These are phyloP conservation scores for Platysternon megacephalum DNA, from an alignment of 2,113 vertebrate species.

Conservation along the genomic window DNA sequence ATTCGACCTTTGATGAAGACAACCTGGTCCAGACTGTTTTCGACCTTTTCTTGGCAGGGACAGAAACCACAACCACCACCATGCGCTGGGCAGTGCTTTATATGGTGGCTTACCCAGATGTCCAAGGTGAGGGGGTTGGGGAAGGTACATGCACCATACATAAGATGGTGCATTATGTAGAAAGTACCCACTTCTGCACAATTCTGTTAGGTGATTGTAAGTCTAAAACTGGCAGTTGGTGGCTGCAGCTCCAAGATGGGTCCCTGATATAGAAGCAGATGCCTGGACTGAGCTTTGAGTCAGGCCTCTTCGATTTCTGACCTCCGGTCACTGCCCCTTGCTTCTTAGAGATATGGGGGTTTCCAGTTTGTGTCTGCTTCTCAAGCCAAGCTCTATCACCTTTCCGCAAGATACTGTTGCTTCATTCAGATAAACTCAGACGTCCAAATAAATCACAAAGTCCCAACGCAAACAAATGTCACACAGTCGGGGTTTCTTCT, in stretches of 20 bases:
- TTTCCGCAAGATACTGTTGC: too few species aligned
- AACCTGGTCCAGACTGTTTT: conserved; percentile 74
- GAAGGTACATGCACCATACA: background rate
- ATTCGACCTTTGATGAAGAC: conserved; percentile 72
- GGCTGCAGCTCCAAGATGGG: background rate
- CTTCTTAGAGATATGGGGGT: too few species aligned
- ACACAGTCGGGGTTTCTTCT: too few species aligned
- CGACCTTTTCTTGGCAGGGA: conserved; percentile 81
- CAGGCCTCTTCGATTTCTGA: too few species aligned
- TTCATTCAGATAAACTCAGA: too few species aligned
- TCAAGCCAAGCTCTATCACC: too few species aligned
- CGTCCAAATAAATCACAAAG: too few species aligned
- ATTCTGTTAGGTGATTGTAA: background rate
- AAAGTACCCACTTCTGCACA: background rate
- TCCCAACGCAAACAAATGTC: too few species aligned
- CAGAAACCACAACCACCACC: conserved; percentile 77
- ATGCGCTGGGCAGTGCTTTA: conserved; percentile 77
- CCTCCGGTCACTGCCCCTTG: too few species aligned
- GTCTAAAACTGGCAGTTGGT: background rate
- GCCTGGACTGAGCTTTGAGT: too few species aligned
- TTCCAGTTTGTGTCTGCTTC: too few species aligned
- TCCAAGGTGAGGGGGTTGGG: conserved; percentile 69
- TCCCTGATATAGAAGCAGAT: too few species aligned
- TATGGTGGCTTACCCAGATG: conserved; percentile 71
- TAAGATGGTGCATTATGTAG: background rate